These are phyloP conservation scores for Sesia apiformis DNA, from an alignment of 2,888 invertebrate genomes.

Conservation along the genomic window DNA sequence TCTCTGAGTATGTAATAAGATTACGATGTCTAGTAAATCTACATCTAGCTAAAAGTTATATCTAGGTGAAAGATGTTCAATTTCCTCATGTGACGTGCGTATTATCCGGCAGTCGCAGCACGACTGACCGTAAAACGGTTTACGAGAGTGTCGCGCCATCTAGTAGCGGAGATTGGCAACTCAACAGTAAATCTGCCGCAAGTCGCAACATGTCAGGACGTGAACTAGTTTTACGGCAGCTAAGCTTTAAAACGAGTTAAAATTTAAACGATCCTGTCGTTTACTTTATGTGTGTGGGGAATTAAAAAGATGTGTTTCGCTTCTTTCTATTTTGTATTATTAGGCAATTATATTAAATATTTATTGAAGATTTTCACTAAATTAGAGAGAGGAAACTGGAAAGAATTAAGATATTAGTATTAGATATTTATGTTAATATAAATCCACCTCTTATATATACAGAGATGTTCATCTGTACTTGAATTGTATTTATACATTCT, in stretches of 20 bases:
- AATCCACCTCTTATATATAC: too few species aligned
- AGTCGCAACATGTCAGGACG: constrained; percentile 5
- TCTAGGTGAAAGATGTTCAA: constrained; percentile 1
- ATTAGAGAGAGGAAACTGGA: too few species aligned
- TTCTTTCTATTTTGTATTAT: too few species aligned
- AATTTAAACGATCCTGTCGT: constrained; percentile 55
- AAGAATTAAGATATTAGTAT: too few species aligned
- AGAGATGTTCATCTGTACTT: too few species aligned
- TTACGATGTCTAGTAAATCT: too few species aligned
- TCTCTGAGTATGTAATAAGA: too few species aligned
- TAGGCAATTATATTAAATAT: too few species aligned
- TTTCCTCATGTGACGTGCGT: constrained; percentile 14
- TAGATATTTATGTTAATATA: too few species aligned
- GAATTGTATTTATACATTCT: too few species aligned
- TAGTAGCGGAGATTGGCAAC: constrained; percentile 54
- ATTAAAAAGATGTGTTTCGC: neutral
- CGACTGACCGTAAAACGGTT: constrained; percentile 44
- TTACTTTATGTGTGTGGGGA: constrained; percentile 14
- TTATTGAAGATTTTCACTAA: too few species aligned
- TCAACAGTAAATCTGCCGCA: constrained; percentile 33
- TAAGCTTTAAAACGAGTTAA: constrained; percentile 45
- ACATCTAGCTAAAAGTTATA: neutral
- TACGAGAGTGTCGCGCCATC: constrained; percentile 57
- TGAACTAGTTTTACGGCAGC: constrained; percentile 49
- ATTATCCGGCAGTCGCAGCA: constrained; percentile 21